Conservation (phyloP, 2,797 vertebrate genomes). For the Ataeniobius toweri region DNA sequence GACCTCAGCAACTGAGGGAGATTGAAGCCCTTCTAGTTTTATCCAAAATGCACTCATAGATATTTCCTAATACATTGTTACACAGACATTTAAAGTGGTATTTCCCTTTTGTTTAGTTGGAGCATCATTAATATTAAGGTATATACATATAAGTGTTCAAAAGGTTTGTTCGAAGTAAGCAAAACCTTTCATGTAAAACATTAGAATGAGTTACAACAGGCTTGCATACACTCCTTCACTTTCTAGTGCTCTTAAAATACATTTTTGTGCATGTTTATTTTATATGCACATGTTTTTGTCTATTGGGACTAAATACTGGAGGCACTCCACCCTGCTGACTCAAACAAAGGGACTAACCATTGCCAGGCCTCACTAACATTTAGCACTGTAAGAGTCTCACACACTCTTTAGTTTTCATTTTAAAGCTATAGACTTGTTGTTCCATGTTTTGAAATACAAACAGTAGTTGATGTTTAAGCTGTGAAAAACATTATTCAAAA, state of each 20-base stretch:
- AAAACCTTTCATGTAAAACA: neutral
- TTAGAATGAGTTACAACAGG: neutral
- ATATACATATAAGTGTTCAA: neutral
- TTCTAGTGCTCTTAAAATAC: conserved; percentile 29
- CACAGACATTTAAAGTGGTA: neutral
- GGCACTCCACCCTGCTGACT: conserved; percentile 61
- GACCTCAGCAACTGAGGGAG: neutral
- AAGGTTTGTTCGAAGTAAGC: conserved; percentile 3
- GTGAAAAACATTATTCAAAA: neutral
- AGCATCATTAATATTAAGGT: neutral
- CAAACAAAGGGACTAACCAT: conserved; percentile 70
- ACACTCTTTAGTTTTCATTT: neutral
- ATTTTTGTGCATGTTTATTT: neutral
- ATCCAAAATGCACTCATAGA: neutral
- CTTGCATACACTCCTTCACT: conserved; percentile 8
- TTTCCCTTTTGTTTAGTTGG: neutral
- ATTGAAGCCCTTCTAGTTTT: neutral
- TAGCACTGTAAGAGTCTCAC: conserved; percentile 17
- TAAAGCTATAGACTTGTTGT: neutral
- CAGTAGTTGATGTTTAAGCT: neutral
- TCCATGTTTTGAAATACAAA: neutral
- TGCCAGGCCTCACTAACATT: conserved; percentile 62
- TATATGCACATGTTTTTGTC: neutral
- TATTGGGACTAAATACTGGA: conserved; percentile 46
- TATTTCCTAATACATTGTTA: neutral